These are phyloP conservation scores for Pegoplata infirma DNA, from an alignment of 2,888 invertebrate genomes.

Conservation along the genomic window DNA sequence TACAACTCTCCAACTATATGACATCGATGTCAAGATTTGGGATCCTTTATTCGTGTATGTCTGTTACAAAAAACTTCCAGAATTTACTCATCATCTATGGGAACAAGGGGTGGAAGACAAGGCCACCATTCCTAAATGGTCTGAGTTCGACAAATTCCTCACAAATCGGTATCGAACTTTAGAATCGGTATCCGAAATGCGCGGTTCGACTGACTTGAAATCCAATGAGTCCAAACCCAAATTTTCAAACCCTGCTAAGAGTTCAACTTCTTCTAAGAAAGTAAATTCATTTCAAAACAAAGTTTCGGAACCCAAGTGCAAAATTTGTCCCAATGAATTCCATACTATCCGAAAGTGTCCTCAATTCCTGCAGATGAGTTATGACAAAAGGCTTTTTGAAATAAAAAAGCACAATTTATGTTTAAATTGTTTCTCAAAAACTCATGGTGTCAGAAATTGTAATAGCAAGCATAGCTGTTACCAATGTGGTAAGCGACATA, in stretches of 20 bases:
- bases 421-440: slow-evolving; percentile 4
- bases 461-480: neutral
- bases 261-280: neutral
- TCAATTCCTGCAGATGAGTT: neutral
- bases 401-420: neutral
- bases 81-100: neutral
- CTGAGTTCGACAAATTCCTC: neutral
- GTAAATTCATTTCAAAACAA: neutral
- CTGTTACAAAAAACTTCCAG: slow-evolving; percentile 1
- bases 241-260: neutral
- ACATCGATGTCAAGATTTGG: neutral
- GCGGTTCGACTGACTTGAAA: neutral
- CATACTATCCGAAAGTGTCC: slow-evolving; percentile 11
- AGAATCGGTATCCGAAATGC: neutral
- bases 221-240: neutral
- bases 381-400: neutral
- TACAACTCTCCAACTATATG: no score
- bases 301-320: neutral
- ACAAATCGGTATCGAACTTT: neutral
- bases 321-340: neutral
- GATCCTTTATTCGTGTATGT: no score
- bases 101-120: neutral
- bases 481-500: slow-evolving; percentile 1
- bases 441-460: neutral
- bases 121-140: neutral